Percentiles rank a stretch among this genome's conserved stretches.
Conservation (phyloP, 2,113 vertebrate genomes). For the Isichthys henryi region DNA sequence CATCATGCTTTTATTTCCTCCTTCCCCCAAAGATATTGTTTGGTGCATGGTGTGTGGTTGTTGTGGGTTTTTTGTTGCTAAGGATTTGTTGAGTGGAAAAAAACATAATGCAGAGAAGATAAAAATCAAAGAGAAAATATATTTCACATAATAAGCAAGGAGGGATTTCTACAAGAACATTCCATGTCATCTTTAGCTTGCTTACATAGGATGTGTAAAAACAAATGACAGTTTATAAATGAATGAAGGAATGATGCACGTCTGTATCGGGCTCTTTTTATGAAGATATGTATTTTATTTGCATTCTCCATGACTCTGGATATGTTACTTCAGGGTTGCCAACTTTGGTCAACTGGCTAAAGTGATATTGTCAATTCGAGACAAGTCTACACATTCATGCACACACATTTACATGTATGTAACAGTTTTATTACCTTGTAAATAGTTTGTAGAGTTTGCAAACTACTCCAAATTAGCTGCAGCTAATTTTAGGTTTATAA, state of each 20-base stretch:
- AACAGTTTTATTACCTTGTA: no score
- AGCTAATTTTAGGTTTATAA: no score
- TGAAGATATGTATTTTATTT: not conserved
- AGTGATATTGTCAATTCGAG: not conserved
- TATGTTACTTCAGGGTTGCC: not conserved
- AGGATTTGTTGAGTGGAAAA: conserved; percentile 64
- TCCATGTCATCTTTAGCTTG: conserved; percentile 89
- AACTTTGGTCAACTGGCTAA: not conserved
- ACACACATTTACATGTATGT: not conserved
- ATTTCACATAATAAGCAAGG: conserved; percentile 48
- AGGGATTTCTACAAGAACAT: conserved; percentile 98
- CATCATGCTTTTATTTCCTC: conserved; percentile 55
- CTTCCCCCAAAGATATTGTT: conserved; percentile 54
- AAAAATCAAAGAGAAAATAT: conserved; percentile 33
- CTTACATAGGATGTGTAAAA: conserved; percentile 69
- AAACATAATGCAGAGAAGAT: conserved; percentile 6
- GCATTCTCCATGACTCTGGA: not conserved
- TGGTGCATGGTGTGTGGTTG: conserved; percentile 83
- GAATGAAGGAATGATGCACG: conserved; percentile 51
- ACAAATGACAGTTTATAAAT: conserved; percentile 90
- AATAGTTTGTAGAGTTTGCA: no score
- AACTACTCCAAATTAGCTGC: no score
- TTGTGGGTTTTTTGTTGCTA: conserved; percentile 77
- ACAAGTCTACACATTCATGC: not conserved
- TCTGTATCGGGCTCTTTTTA: not conserved